Evolutionary conservation across 2,113 vertebrate genomes (phyloP).

Genomic region (Sitta europaea): DNA sequence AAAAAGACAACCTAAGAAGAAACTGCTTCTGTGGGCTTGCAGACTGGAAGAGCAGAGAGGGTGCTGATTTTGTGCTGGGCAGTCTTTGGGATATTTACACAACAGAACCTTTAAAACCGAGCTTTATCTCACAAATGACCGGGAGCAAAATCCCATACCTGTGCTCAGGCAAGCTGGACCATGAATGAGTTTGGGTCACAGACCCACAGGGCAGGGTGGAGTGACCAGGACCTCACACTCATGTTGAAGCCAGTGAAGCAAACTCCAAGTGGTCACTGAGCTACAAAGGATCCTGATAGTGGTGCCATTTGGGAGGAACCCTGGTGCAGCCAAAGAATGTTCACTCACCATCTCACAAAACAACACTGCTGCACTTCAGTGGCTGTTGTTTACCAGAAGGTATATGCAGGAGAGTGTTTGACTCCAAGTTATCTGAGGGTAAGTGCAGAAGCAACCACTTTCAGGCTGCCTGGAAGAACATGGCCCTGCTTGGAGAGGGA

Average conservation of each 20-base stretch:
- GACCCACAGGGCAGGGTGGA: neutral
- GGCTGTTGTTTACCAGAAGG: neutral
- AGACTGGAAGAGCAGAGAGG: neutral
- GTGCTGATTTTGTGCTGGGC: neutral
- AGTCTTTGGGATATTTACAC: neutral
- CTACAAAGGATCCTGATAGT: neutral
- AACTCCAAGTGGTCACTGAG: neutral
- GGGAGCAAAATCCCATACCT: neutral
- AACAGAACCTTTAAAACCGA: rapidly evolving
- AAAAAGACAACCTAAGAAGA: neutral
- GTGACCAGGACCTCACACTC: neutral
- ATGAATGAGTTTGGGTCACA: neutral
- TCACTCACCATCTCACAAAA: neutral
- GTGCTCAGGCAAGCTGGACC: neutral
- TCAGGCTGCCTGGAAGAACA: neutral
- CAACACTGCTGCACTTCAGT: neutral
- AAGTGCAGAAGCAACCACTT: neutral
- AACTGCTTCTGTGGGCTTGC: neutral
- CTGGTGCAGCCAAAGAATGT: neutral
- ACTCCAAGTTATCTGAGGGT: neutral
- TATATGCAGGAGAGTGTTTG: rapidly evolving
- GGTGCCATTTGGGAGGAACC: neutral
- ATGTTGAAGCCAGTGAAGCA: neutral
- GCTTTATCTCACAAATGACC: rapidly evolving
- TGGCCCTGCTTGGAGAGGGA: neutral